phyloP scores from a whole-genome alignment of 2,113 vertebrate genomes.

The Brachypodius melanocephalos region DNA sequence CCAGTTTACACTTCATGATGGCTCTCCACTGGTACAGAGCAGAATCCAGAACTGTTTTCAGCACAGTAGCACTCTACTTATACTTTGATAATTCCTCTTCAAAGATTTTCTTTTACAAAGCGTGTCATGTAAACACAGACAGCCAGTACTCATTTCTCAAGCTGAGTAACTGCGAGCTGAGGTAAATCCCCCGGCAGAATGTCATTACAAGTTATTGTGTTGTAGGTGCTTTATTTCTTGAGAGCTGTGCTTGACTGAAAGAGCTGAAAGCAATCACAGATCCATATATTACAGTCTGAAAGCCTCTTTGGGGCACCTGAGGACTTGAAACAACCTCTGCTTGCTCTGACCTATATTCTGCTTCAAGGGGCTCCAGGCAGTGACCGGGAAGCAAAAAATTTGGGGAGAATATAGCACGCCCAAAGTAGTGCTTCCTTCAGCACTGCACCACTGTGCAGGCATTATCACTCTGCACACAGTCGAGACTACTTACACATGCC shows the following conservation, averaged over 20 bases:
- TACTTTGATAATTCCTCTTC: not conserved
- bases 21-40: not conserved
- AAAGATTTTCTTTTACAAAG: not conserved
- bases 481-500: not conserved
- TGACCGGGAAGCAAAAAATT: not conserved
- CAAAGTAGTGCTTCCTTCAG: not conserved
- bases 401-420: accelerated
- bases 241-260: not conserved
- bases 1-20: not conserved
- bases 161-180: not conserved
- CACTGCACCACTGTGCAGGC: not conserved
- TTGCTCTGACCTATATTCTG: not conserved
- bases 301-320: not conserved
- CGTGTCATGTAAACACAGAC: not conserved
- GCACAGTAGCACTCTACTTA: not conserved
- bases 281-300: not conserved
- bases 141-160: not conserved
- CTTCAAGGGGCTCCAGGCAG: not conserved
- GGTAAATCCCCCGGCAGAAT: not conserved
- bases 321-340: not conserved
- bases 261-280: not conserved
- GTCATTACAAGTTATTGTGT: not conserved
- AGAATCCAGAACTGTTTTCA: not conserved
- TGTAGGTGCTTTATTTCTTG: not conserved
- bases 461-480: not conserved